These are phyloP conservation scores for Alligator mississippiensis DNA, from an alignment of 2,113 vertebrate genomes.

Conservation along the genomic window DNA sequence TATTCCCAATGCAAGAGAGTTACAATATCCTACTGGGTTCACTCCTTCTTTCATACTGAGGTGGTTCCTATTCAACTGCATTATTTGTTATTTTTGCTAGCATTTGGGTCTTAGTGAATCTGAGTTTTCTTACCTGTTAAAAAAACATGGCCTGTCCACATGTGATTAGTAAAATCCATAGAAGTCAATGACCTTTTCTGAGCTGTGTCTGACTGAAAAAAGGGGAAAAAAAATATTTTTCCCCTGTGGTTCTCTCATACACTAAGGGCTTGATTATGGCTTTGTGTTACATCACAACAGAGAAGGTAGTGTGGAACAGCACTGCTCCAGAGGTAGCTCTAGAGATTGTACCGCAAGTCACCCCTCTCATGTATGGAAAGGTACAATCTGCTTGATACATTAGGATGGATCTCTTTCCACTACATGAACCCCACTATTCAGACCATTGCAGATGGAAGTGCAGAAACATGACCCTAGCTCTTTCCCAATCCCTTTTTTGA, in stretches of 20 bases:
- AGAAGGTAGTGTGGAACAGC: background rate
- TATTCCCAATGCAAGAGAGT: background rate
- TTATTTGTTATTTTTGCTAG: background rate
- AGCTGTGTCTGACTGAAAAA: conserved; percentile 75
- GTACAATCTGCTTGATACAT: background rate
- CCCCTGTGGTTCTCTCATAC: background rate
- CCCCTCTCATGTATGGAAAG: background rate
- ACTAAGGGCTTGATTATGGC: fast-evolving
- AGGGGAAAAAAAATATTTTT: background rate
- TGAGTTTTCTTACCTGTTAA: conserved; percentile 71
- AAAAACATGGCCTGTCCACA: conserved; percentile 72
- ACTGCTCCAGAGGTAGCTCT: background rate
- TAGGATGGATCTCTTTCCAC: background rate
- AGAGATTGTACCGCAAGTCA: background rate
- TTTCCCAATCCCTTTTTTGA: background rate
- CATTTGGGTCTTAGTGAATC: background rate
- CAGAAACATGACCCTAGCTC: too few species aligned
- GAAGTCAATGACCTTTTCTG: conserved; percentile 79
- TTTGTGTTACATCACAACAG: background rate
- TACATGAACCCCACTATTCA: background rate
- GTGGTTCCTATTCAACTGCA: background rate
- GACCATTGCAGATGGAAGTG: background rate
- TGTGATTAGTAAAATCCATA: conserved; percentile 76
- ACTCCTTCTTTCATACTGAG: background rate
- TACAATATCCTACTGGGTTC: background rate